phyloP scores from a whole-genome alignment of 2,888 invertebrate genomes.

The Pandemis heparana region DNA sequence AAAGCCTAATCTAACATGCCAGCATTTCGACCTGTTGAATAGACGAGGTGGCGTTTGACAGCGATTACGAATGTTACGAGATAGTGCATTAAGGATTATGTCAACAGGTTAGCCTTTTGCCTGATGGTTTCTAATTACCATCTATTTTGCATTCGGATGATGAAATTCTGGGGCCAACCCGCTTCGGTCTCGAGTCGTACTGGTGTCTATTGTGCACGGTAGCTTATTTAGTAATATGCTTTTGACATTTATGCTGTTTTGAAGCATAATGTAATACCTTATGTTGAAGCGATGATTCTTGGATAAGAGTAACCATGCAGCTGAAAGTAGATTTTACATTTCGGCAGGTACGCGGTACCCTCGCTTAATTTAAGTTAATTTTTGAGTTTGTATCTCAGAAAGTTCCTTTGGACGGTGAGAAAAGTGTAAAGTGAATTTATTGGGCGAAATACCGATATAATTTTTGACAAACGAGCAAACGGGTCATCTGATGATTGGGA shows the following conservation, averaged over 20 bases:
- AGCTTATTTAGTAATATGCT: slow-evolving; percentile 40
- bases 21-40: slow-evolving; percentile 38
- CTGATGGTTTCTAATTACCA: slow-evolving; percentile 59
- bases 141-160: slow-evolving; percentile 56
- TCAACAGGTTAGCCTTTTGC: slow-evolving; percentile 41
- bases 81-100: slow-evolving; percentile 54
- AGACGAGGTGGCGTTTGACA: slow-evolving; percentile 51
- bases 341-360: too few relatives aligned
- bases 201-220: slow-evolving; percentile 41
- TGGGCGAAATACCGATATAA: neutral
- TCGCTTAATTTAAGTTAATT: too few relatives aligned
- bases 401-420: too few relatives aligned
- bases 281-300: slow-evolving; percentile 17
- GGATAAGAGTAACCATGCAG: neutral
- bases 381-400: too few relatives aligned
- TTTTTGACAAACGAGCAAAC: too few relatives aligned
- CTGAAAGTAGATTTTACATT: too few relatives aligned
- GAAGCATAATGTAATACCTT: slow-evolving; percentile 15
- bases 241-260: slow-evolving; percentile 40
- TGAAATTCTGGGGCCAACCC: slow-evolving; percentile 55
- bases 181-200: slow-evolving; percentile 45
- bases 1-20: slow-evolving; percentile 24
- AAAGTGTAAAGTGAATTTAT: too few relatives aligned
- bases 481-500: too few relatives aligned
- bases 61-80: slow-evolving; percentile 48